A percentile compares a stretch with the other conserved stretches of the same genome.
Evolutionary conservation across 2,113 vertebrate species (phyloP).

Genomic region (Mungos mungo): DNA sequence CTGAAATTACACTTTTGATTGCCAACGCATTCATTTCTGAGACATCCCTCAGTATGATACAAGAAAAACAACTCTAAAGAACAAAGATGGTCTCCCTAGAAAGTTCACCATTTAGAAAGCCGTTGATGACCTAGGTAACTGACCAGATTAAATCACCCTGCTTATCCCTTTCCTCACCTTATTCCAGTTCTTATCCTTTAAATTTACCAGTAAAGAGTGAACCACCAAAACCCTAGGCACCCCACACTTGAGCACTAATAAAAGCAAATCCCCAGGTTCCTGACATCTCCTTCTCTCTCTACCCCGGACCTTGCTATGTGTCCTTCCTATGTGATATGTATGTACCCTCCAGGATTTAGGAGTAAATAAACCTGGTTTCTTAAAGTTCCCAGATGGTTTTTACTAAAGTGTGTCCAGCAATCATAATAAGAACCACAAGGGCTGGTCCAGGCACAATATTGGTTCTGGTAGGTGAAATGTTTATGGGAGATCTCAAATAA

Average conservation of each 20-base stretch:
- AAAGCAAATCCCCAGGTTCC: background rate
- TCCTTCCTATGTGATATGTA: background rate
- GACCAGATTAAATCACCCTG: background rate
- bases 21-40: background rate
- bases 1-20: background rate
- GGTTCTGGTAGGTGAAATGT: background rate
- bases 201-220: background rate
- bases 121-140: background rate
- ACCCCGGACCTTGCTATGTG: background rate
- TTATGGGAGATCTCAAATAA: background rate
- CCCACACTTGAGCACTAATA: background rate
- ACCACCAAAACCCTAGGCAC: background rate
- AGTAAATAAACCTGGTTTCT: background rate
- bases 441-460: background rate
- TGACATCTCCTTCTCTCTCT: background rate
- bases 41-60: background rate
- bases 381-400: background rate
- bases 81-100: background rate
- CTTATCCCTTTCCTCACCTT: background rate
- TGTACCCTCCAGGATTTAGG: background rate
- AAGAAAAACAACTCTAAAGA: background rate
- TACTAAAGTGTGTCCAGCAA: background rate
- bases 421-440: background rate
- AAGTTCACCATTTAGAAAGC: background rate
- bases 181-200: background rate